Conservation (phyloP, 2,888 invertebrate genomes). For the Rosalia funebris region DNA sequence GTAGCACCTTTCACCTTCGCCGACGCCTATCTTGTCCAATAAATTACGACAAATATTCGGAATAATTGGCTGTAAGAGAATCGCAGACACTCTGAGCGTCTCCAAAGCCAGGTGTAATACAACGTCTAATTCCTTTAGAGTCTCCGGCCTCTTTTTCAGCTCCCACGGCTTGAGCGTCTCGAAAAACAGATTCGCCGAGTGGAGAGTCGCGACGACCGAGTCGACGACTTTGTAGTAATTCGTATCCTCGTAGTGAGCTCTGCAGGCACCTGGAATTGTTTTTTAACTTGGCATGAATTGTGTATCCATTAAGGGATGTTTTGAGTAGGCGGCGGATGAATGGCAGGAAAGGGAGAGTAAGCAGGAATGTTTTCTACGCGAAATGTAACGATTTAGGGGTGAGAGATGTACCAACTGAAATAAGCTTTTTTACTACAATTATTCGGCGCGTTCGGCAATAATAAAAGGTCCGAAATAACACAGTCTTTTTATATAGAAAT, state of each 20-base stretch:
- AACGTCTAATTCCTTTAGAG: constrained; percentile 70
- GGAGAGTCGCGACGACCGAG: constrained; percentile 77
- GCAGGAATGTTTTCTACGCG: too few relatives aligned
- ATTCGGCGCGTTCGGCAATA: too few relatives aligned
- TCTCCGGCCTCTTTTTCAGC: constrained; percentile 71
- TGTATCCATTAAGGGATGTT: too few relatives aligned
- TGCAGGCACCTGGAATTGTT: constrained; percentile 69
- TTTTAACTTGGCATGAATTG: too few relatives aligned
- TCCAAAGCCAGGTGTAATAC: constrained; percentile 88
- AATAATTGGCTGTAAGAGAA: constrained; percentile 87
- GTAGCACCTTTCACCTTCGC: constrained; percentile 66
- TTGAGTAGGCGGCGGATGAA: too few relatives aligned
- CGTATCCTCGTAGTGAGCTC: constrained; percentile 75
- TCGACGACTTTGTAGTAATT: constrained; percentile 88
- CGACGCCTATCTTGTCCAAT: constrained; percentile 74
- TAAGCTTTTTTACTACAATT: too few relatives aligned
- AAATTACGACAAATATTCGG: constrained; percentile 77
- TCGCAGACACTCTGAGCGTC: constrained; percentile 79
- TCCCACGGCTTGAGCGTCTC: constrained; percentile 91
- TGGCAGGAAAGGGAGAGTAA: too few relatives aligned
- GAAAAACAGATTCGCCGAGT: constrained; percentile 86
- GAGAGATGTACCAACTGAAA: too few relatives aligned
- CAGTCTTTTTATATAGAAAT: too few relatives aligned
- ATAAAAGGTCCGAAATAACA: too few relatives aligned
- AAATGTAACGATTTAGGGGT: too few relatives aligned